Evolutionary conservation across 2,113 vertebrate species (phyloP).

Genomic region (Pterocles orientalis): DNA sequence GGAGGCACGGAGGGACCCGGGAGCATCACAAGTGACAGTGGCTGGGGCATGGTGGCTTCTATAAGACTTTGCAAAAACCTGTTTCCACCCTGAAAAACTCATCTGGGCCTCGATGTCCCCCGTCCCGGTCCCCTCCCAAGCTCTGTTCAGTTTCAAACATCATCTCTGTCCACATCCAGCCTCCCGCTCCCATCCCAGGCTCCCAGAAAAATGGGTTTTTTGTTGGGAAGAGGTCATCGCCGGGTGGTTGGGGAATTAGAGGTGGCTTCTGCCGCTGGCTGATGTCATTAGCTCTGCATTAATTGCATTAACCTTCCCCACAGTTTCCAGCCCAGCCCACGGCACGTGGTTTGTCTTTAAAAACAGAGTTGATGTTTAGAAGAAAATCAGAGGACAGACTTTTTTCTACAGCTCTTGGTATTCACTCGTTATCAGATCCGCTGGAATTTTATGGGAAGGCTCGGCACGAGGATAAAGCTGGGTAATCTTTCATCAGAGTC

Average conservation of each 20-base stretch:
- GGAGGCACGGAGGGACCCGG: background rate
- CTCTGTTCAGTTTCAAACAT: background rate
- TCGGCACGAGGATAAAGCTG: background rate
- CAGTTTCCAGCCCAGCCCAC: background rate
- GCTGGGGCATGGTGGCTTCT: fast-evolving
- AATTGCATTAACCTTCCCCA: slow-evolving; percentile 26
- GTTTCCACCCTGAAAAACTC: background rate
- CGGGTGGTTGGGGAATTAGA: background rate
- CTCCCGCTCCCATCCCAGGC: fast-evolving
- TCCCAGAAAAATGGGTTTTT: fast-evolving
- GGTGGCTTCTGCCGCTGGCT: background rate
- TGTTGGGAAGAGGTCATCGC: background rate
- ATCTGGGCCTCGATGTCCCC: background rate
- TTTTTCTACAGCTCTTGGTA: fast-evolving
- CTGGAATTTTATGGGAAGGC: background rate
- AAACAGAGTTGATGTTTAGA: background rate
- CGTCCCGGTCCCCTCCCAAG: background rate
- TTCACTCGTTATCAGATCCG: background rate
- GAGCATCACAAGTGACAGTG: fast-evolving
- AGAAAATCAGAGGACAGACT: background rate
- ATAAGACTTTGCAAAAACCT: background rate
- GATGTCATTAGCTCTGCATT: background rate
- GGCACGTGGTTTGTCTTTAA: background rate
- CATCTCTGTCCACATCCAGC: fast-evolving
- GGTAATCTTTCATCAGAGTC: background rate